Evolutionary conservation across 2,113 vertebrate species (phyloP).

Genomic region (Aplodontia rufa): DNA sequence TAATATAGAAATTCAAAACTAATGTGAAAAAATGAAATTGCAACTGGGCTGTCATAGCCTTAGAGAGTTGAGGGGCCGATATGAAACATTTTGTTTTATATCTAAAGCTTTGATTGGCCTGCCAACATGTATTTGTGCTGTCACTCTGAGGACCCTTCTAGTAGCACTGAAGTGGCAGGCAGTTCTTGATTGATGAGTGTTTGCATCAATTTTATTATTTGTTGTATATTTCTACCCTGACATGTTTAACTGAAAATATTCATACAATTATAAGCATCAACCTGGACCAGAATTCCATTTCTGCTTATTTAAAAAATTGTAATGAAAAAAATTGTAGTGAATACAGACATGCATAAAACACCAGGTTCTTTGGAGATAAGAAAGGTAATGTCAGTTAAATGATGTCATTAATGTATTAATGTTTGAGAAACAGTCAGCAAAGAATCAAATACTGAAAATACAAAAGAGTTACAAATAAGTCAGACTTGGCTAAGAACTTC

Average conservation of each 20-base stretch:
- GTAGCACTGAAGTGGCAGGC: slow-evolving; percentile 82
- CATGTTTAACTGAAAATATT: slow-evolving; percentile 81
- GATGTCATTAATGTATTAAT: background rate
- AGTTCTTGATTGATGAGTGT: slow-evolving; percentile 83
- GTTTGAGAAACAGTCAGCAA: background rate
- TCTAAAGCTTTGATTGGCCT: slow-evolving; percentile 82
- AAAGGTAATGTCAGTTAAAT: background rate
- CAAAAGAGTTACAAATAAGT: background rate
- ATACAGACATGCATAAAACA: slow-evolving; percentile 50
- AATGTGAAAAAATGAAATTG: slow-evolving; percentile 80
- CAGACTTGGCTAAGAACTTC: background rate
- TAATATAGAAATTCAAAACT: slow-evolving; percentile 82
- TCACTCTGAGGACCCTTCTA: slow-evolving; percentile 81
- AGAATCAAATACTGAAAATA: background rate
- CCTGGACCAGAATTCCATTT: slow-evolving; percentile 79
- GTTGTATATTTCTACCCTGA: slow-evolving; percentile 84
- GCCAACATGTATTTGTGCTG: slow-evolving; percentile 82
- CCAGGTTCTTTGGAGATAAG: background rate
- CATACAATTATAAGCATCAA: slow-evolving; percentile 80
- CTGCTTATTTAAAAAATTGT: slow-evolving; percentile 78
- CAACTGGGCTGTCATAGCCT: slow-evolving; percentile 69
- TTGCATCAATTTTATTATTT: slow-evolving; percentile 87
- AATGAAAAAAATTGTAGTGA: slow-evolving; percentile 82
- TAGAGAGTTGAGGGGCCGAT: slow-evolving; percentile 67
- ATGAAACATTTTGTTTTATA: slow-evolving; percentile 74